phyloP scores from a whole-genome alignment of 2,113 vertebrate species.

The Mesembrinibis cayennensis region DNA sequence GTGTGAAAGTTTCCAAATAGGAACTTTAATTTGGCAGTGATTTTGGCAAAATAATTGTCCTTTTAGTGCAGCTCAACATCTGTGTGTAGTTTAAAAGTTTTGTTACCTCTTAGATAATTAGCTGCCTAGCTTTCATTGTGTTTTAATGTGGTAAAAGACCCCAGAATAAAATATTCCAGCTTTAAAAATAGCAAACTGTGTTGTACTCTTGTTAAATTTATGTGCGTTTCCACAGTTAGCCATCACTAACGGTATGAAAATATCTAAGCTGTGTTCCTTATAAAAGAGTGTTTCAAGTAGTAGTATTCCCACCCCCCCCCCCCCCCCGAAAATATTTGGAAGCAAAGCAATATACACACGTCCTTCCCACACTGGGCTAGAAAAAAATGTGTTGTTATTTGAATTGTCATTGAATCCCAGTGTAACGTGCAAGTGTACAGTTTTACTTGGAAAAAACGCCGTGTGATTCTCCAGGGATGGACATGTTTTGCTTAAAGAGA shows the following conservation, averaged over 20 bases:
- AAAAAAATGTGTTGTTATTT: not conserved
- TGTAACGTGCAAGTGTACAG: not conserved
- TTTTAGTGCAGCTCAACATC: slow-evolving; percentile 64
- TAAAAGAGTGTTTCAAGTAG: not conserved
- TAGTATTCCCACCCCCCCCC: too few relatives aligned
- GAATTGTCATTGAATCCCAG: not conserved
- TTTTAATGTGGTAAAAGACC: slow-evolving; percentile 47
- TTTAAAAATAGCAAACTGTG: slow-evolving; percentile 26
- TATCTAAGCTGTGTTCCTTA: not conserved
- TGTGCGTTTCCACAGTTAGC: not conserved
- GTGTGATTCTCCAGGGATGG: not conserved
- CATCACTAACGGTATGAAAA: not conserved
- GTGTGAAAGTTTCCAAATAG: slow-evolving; percentile 68
- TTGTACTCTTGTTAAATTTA: slow-evolving; percentile 30
- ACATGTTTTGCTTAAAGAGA: not conserved
- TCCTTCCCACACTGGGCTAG: not conserved
- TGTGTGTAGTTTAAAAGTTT: slow-evolving; percentile 65
- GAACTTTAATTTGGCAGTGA: slow-evolving; percentile 61
- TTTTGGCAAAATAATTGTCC: slow-evolving; percentile 66
- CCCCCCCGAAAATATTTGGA: not conserved
- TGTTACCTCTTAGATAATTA: slow-evolving; percentile 66
- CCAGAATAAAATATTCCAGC: slow-evolving; percentile 16
- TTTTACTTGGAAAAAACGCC: not conserved
- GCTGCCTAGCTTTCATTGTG: slow-evolving; percentile 41
- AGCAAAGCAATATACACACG: not conserved